Evolutionary conservation across 2,888 invertebrate species (phyloP).

Genomic region (Lottia gigantea): DNA sequence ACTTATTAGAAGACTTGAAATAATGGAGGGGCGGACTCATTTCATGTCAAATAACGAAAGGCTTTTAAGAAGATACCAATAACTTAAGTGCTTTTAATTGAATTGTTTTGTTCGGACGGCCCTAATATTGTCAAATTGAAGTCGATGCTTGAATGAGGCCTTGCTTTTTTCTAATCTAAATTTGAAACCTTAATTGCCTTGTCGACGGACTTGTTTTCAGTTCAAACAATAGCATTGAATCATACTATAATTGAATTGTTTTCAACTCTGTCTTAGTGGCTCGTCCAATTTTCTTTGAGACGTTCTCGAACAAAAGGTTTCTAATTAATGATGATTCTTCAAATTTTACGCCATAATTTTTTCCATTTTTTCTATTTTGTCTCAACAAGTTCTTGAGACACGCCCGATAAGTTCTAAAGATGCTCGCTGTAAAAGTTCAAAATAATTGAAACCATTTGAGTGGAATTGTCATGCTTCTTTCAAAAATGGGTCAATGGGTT

Average conservation of each 20-base stretch:
- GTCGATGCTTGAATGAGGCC: not conserved
- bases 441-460: too few relatives aligned
- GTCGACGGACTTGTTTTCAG: not conserved
- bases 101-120: constrained; percentile 2
- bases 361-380: too few relatives aligned
- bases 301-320: not conserved
- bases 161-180: not conserved
- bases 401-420: too few relatives aligned
- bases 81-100: constrained; percentile 7
- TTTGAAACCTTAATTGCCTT: not conserved
- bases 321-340: too few relatives aligned
- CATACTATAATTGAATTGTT: constrained; percentile 5
- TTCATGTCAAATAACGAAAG: constrained; percentile 4
- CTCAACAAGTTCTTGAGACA: too few relatives aligned
- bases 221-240: not conserved
- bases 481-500: too few relatives aligned
- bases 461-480: too few relatives aligned
- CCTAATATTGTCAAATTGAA: constrained; percentile 4
- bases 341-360: too few relatives aligned
- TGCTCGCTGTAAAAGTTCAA: too few relatives aligned
- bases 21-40: not conserved
- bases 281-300: constrained; percentile 2
- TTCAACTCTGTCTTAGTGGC: not conserved
- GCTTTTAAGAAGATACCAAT: constrained; percentile 8
- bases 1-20: constrained; percentile 2